A percentile compares a stretch with the other conserved stretches of the same genome.
phyloP scores from a whole-genome alignment of 2,888 invertebrate genomes.

The Sinelater perroti region DNA sequence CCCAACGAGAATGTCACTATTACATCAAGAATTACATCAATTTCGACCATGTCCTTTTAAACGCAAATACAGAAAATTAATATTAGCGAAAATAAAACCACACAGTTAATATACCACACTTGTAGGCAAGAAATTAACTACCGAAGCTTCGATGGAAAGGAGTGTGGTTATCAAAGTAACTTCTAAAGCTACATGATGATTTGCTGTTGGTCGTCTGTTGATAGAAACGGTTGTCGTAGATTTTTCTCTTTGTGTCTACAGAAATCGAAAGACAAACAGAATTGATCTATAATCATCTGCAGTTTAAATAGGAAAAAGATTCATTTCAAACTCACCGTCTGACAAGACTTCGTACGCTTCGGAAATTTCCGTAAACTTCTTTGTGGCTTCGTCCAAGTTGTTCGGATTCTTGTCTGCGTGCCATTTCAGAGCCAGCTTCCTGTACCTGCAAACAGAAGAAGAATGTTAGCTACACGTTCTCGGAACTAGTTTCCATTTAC shows the following conservation, averaged over 20 bases:
- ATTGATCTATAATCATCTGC: too few relatives aligned
- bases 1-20: too few relatives aligned
- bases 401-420: conserved; percentile 99
- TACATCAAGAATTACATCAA: too few relatives aligned
- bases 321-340: conserved; percentile 87
- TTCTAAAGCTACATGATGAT: conserved; percentile 72
- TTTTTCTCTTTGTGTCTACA: conserved; percentile 79
- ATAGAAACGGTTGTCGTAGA: conserved; percentile 72
- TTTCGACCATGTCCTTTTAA: too few relatives aligned
- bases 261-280: conserved; percentile 14
- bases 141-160: conserved; percentile 90
- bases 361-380: conserved; percentile 96
- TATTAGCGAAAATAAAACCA: too few relatives aligned
- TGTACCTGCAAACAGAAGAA: conserved; percentile 77
- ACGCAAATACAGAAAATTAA: too few relatives aligned
- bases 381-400: conserved; percentile 94
- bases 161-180: conserved; percentile 85
- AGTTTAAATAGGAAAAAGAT: too few relatives aligned
- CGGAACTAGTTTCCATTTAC: too few relatives aligned
- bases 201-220: conserved; percentile 61
- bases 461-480: too few relatives aligned
- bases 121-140: conserved; percentile 62
- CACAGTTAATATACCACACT: too few relatives aligned
- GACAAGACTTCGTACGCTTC: conserved; percentile 99
- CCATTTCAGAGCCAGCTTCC: conserved; percentile 97